Percentiles rank a stretch among this genome's conserved stretches.
phyloP scores from a whole-genome alignment of 1,140 invertebrate genomes.

The Diachasma alloeum region DNA sequence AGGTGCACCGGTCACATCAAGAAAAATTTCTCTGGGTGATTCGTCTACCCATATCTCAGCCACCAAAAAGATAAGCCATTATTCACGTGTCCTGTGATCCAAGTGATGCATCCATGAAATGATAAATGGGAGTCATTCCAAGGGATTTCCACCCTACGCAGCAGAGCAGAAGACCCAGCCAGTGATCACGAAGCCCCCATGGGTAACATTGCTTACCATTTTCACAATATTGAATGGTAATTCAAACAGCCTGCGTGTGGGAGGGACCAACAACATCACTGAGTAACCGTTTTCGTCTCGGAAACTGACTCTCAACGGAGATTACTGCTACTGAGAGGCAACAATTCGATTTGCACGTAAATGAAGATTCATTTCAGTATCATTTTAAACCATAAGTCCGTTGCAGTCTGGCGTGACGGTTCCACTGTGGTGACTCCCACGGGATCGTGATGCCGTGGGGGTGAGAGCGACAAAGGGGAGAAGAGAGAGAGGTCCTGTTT shows the following conservation, averaged over 20 bases:
- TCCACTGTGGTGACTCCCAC: not conserved
- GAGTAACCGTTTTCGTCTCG: conserved; percentile 37
- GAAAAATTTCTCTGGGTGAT: too few relatives aligned
- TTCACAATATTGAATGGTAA: not conserved
- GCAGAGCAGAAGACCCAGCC: not conserved
- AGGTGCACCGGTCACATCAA: too few relatives aligned
- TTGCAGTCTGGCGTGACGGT: not conserved
- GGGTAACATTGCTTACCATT: conserved; percentile 27
- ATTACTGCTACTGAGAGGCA: conserved; percentile 51
- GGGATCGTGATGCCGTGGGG: not conserved
- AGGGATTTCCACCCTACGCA: not conserved
- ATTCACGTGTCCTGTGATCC: too few relatives aligned
- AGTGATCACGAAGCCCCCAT: not conserved
- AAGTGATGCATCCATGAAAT: not conserved
- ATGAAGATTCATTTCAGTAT: conserved; percentile 37
- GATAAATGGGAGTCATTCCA: conserved; percentile 7
- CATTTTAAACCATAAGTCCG: conserved; percentile 5
- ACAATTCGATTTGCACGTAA: conserved; percentile 53
- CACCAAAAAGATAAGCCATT: too few relatives aligned
- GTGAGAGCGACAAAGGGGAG: not conserved
- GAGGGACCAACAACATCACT: not conserved
- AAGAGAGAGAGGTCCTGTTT: not conserved
- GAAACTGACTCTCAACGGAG: conserved; percentile 38
- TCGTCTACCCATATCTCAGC: too few relatives aligned
- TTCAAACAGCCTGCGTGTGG: not conserved